Percentiles rank a stretch among this genome's conserved stretches.
Conservation (phyloP, 2,797 vertebrate species). For the Mus caroli region DNA sequence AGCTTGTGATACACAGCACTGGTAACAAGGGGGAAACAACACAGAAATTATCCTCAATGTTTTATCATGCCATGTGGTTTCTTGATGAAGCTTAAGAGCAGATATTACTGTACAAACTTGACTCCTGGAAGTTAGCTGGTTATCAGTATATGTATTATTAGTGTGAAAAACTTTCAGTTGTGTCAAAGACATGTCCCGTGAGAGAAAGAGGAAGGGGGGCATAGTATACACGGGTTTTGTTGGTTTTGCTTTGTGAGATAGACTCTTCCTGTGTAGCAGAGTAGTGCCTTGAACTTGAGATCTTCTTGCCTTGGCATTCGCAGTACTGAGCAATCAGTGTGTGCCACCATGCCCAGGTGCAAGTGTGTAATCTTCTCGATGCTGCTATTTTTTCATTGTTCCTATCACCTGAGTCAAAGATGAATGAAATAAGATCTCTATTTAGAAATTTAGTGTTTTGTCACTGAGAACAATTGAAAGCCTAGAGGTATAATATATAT, state of each 20-base stretch:
- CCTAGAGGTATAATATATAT: not conserved
- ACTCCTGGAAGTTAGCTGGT: not conserved
- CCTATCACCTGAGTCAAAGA: not conserved
- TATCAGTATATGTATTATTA: not conserved
- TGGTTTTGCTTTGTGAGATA: not conserved
- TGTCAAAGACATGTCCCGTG: not conserved
- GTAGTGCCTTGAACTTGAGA: not conserved
- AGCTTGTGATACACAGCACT: conserved; percentile 6
- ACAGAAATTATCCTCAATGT: not conserved
- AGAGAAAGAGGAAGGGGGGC: not conserved
- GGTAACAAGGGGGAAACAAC: conserved; percentile 38
- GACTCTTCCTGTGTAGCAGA: not conserved
- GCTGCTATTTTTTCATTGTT: not conserved
- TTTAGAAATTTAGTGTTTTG: not conserved
- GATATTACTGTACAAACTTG: conserved; percentile 1
- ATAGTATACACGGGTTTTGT: not conserved
- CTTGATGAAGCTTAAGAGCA: not conserved
- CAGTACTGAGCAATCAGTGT: not conserved
- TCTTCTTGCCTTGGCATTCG: not conserved
- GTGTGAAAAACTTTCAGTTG: not conserved
- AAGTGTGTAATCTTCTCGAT: not conserved
- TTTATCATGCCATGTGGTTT: not conserved
- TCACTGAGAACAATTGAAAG: not conserved
- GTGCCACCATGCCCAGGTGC: not conserved
- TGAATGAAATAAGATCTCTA: not conserved